Evolutionary conservation across 37 sponge, comb jelly and placozoan species (phyloP), one percentile per base, ranked within the genome.

Genomic region (Cliona cf. orientalis): DNA sequence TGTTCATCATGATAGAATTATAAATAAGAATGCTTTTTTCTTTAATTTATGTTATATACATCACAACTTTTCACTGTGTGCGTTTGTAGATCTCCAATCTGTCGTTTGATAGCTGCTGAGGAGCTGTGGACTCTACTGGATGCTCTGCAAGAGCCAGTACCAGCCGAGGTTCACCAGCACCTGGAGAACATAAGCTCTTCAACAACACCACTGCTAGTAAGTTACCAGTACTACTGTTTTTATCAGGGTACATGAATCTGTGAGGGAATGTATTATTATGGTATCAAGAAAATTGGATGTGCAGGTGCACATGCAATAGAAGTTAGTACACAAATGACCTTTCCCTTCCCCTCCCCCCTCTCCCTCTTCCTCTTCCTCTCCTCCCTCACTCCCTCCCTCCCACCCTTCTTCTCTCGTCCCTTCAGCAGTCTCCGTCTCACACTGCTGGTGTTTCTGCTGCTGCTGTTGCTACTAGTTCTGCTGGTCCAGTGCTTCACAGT

Each of bases 141-240:
- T 81, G 88, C 88, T 32, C 72, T 88, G 21, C 76, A 88, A 59
- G 88, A 88, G 35, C 82, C 71, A 44, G 88, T 88, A 0, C 88
- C 88, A 0, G 88, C 75, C 61, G 88, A 88, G 58, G 88, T 88
- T 28, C 76, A 88, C 44, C 88, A 88, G 60, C 88, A 88, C 82
- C 29, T 88, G 77, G 88, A 88, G 61, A 81, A 64, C 12, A 81
- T 88, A 45, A 66, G 34, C 26, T 11, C 73, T 3, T 82, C 72
- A 0, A 63, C 72, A 35, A 72, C 82, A 25, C 82, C 82, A 36
- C 82, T 82, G 6, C 37, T 82, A 64, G 82, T 82, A 7, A 72
- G 82, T 46, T 17, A 49, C 55, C 55, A 49, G 55, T 49, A 17
- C 17, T 49, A 17, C 17, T 17, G 11, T 17, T 17, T 17, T 17